Evolutionary conservation across 2,797 vertebrate species (phyloP), one percentile per base, ranked within the genome.

Genomic region (Leptodactylus fallax): DNA sequence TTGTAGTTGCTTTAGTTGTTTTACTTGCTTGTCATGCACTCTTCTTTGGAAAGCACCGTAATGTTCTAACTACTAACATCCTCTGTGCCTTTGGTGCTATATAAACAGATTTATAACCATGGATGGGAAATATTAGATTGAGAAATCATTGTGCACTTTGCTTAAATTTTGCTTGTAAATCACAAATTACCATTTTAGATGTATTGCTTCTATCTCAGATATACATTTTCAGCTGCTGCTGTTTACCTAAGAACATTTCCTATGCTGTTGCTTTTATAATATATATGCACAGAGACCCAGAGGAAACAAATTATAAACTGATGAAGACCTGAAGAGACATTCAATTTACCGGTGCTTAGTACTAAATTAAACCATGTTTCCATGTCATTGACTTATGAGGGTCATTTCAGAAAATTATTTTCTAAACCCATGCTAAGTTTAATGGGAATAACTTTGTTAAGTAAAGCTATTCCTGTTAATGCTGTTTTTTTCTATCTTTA

Each of bases 301-400:
- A 90, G 88, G 47, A 85, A 90, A 86, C 82, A 90, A 60, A 14
- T 11, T 51, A 87, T 89, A 87, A 85, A 81, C 7, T 90, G 90
- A 91, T 87, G 74, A 90, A 88, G 81, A 85, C 74, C 72, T 89
- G 23, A 88, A 87, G 60, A 72, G 88, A 90, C 90, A 88, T 81
- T 86, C 36, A 91, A 88, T 91, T 90, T 87, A 90, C 60, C 14
- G 67, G 86, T 89, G 2, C 89, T 87, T 79, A 91, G 84, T 21
- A 91, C 83, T 88, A 92, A 79, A 88, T 78, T 78, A 92, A 90
- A 89, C 19, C 82, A 79, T 84, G 87, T 90, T 84, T 85, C 79
- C 91, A 91, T 92, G 69, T 81, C 83, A 85, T 63, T 86, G 63
- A 76, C 90, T 55, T 93, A 83, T 83, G 79, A 91, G 85, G 87